phyloP scores from a whole-genome alignment of 1,140 invertebrate genomes.

The Zaprionus camerounensis region DNA sequence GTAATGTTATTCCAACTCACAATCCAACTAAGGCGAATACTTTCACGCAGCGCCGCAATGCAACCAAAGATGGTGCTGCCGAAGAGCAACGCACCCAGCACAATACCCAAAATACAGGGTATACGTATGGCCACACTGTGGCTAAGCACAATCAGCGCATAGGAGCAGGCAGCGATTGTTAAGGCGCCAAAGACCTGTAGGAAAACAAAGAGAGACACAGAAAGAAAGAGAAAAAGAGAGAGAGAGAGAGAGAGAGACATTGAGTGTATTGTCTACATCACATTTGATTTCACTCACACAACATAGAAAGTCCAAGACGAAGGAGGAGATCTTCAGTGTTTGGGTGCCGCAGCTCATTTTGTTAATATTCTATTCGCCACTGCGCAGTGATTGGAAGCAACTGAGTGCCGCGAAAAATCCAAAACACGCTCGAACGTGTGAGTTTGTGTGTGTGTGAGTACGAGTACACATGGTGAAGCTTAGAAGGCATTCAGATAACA shows the following conservation, averaged over 20 bases:
- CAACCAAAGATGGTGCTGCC: conserved; percentile 72
- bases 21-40: conserved; percentile 69
- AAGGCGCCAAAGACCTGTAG: conserved; percentile 67
- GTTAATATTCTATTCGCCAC: conserved; percentile 6
- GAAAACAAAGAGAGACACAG: conserved; percentile 21
- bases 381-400: conserved; percentile 36
- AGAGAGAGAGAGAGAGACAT: conserved; percentile 9
- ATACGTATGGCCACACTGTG: conserved; percentile 64
- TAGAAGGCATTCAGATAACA: conserved; percentile 42
- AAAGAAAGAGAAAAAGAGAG: neutral
- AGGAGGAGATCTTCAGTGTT: conserved; percentile 72
- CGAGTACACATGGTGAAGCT: conserved; percentile 32
- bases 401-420: conserved; percentile 41
- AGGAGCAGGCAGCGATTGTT: conserved; percentile 67
- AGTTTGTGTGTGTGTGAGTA: conserved; percentile 5
- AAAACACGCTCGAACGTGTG: conserved; percentile 19
- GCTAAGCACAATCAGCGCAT: conserved; percentile 57
- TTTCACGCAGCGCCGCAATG: conserved; percentile 62
- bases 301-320: conserved; percentile 76
- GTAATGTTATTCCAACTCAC: conserved; percentile 51
- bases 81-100: conserved; percentile 65
- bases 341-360: conserved; percentile 73
- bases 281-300: conserved; percentile 63
- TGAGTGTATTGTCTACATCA: neutral
- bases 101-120: conserved; percentile 74